These are phyloP conservation scores for Mionectes olivaceus DNA, from an alignment of 2,797 vertebrate species.

Conservation along the genomic window DNA sequence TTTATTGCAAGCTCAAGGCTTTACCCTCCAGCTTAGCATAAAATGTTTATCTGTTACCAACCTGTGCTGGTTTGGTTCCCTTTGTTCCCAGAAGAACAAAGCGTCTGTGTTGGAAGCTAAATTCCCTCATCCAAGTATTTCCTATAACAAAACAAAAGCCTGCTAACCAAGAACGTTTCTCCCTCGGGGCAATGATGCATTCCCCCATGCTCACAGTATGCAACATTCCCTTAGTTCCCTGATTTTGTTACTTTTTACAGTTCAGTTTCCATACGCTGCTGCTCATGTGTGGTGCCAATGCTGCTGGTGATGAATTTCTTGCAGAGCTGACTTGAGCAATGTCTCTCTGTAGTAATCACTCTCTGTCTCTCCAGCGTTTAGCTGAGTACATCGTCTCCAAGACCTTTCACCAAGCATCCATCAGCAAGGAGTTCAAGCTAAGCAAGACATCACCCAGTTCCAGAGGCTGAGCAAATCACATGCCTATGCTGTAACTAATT, in stretches of 20 bases:
- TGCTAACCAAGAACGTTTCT: not conserved
- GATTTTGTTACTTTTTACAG: slow-evolving; percentile 63
- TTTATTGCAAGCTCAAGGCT: not conserved
- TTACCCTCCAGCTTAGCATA: not conserved
- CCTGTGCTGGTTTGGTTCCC: not conserved
- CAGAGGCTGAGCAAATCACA: slow-evolving; percentile 38
- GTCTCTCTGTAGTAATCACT: slow-evolving; percentile 56
- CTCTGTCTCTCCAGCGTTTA: slow-evolving; percentile 60
- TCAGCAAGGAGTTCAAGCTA: slow-evolving; percentile 30
- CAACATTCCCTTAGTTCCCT: slow-evolving; percentile 45
- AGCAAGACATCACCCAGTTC: slow-evolving; percentile 30
- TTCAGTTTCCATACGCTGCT: slow-evolving; percentile 53
- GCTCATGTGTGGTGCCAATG: slow-evolving; percentile 58
- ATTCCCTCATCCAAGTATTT: not conserved
- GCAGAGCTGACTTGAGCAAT: slow-evolving; percentile 64
- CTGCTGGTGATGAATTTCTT: slow-evolving; percentile 64
- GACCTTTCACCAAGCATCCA: slow-evolving; percentile 41
- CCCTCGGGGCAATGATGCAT: slow-evolving; percentile 43
- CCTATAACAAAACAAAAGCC: slow-evolving; percentile 12
- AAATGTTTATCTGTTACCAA: not conserved
- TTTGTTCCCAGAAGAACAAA: slow-evolving; percentile 42
- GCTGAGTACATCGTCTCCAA: slow-evolving; percentile 39
- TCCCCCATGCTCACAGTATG: not conserved
- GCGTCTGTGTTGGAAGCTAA: slow-evolving; percentile 15
- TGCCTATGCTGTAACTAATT: slow-evolving; percentile 45